These are phyloP conservation scores for Petrosia ficiformis DNA, from an alignment of 37 sponge, comb jelly and placozoan genomes.

Conservation along the genomic window DNA sequence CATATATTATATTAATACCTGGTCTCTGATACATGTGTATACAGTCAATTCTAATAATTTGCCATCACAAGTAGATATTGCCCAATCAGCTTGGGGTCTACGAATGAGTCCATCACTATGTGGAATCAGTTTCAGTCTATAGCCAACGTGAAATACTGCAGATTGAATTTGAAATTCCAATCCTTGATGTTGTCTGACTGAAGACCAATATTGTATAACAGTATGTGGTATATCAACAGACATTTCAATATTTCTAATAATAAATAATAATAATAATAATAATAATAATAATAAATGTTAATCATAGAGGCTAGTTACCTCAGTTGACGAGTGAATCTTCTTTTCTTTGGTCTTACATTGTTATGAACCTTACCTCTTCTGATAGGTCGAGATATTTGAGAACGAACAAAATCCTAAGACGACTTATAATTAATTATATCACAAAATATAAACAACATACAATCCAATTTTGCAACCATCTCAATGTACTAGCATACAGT, in stretches of 20 bases:
- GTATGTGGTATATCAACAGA: conserved; percentile 37
- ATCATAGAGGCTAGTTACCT: conserved; percentile 27
- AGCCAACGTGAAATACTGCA: conserved; percentile 25
- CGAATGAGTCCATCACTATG: conserved; percentile 58
- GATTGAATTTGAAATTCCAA: conserved; percentile 35
- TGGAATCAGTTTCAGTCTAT: conserved; percentile 45
- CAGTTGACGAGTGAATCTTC: conserved; percentile 61
- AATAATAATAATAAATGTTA: not conserved
- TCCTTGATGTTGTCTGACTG: conserved; percentile 61
- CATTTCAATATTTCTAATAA: conserved; percentile 47
- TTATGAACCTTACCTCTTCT: conserved; percentile 66
- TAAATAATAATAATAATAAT: not conserved
- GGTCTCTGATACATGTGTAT: conserved; percentile 7
- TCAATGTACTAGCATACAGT: conserved; percentile 86
- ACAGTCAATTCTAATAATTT: conserved; percentile 22
- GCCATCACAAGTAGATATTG: conserved; percentile 33
- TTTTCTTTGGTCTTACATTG: conserved; percentile 47
- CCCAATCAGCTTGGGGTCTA: conserved; percentile 61
- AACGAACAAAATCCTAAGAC: conserved; percentile 15
- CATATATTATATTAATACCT: no score
- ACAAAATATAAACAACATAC: no score
- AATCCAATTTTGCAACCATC: conserved; percentile 85
- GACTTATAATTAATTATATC: no score
- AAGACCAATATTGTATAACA: conserved; percentile 70
- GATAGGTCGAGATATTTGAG: conserved; percentile 79